A percentile compares a stretch with the other conserved stretches of the same genome.
These are phyloP conservation scores for Merodon equestris DNA, from an alignment of 2,888 invertebrate genomes.

Conservation along the genomic window DNA sequence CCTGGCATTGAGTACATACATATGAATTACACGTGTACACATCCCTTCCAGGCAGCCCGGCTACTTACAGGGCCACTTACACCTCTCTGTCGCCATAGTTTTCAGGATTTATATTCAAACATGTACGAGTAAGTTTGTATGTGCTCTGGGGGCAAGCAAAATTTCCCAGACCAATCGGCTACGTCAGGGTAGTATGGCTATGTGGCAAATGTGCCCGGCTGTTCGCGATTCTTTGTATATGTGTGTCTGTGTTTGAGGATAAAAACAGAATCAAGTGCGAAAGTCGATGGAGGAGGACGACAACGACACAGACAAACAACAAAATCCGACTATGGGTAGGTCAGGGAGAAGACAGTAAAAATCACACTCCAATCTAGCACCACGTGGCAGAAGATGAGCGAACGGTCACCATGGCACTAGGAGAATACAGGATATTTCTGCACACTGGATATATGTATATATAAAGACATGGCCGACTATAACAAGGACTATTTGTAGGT, in stretches of 20 bases:
- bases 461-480: constrained; percentile 24
- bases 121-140: no score
- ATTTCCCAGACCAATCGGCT: constrained; percentile 35
- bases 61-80: constrained; percentile 21
- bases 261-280: constrained; percentile 36
- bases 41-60: constrained; percentile 17
- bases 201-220: no score
- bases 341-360: constrained; percentile 47
- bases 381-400: constrained; percentile 27
- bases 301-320: constrained; percentile 47
- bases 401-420: constrained; percentile 16
- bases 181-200: constrained; percentile 10
- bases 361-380: constrained; percentile 12
- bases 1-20: constrained; percentile 38
- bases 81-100: constrained; percentile 62
- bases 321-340: constrained; percentile 59
- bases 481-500: neutral
- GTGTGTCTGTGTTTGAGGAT: constrained; percentile 17
- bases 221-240: neutral
- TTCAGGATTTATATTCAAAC: constrained; percentile 28
- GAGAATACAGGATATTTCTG: constrained; percentile 16
- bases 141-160: no score
- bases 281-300: no score
- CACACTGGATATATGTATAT: no score
- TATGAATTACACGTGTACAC: constrained; percentile 36